Base-by-base conservation (phyloP, 2,113 vertebrate species). In the Hippolais icterina region DNA sequence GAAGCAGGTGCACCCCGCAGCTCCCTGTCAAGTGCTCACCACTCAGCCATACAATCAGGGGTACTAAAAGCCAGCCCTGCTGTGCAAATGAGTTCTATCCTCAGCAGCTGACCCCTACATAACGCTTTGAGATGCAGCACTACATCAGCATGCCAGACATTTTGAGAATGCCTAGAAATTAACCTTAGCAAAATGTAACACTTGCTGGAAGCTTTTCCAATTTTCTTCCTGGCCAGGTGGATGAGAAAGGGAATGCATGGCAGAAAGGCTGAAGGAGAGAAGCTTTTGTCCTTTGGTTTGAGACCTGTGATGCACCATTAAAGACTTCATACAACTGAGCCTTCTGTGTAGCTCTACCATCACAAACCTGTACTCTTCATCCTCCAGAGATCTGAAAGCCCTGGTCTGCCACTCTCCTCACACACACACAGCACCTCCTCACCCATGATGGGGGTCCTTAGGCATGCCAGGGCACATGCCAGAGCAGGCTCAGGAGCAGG, bases 391-490 rank as follows among this genome's bases (percentile, higher is more conserved):
- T 46, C 29, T 59, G 53, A 33, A 4, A 4, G 50, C 54, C 52
- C 20, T 42, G 41, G 1, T 31, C 25, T 85, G 25, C 35, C 3
- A 3, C 65, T n/a, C n/a, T 63, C 25, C 63, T 16, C 18, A 28
- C 47, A 44, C 0, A 3, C 5, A 46, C 0, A 10, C 20, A 31
- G n/a, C 31, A 76, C 39, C 37, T 92, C 61, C 52, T 66, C 60
- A 57, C 22, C 25, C 5, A 1, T 1, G 3, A 33, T 2, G 35
- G 0, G 3, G 28, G 22, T 74, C 19, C 47, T 64, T 50, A 31
- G 52, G 39, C 5, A 6, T 0, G 2, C 37, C 59, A 74, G 42
- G 14, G 25, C 14, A 33, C 1, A 0, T 35, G 52, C 9, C 39
- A 79, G 31, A 41, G 46, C 5, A 57, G 20, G 37, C 3, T 70